Evolutionary conservation across 2,888 invertebrate genomes (phyloP).

Genomic region (Halictus quadricinctus): DNA sequence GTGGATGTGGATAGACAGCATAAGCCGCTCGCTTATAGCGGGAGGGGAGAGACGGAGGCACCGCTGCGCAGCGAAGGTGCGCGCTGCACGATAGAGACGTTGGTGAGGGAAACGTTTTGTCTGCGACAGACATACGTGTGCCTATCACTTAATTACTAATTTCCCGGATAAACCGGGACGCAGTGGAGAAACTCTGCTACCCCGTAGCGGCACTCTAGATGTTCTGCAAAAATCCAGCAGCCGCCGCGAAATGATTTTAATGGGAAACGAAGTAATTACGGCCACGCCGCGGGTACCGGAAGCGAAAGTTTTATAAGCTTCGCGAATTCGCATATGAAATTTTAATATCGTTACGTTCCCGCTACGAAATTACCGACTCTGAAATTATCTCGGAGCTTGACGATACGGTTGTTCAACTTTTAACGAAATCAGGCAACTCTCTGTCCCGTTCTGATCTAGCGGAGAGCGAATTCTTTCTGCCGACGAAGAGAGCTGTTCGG

Average conservation of each 20-base stretch:
- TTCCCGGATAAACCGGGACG: not conserved
- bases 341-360: not conserved
- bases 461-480: not conserved
- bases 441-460: not conserved
- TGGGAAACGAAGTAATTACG: not conserved
- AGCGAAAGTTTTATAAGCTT: not conserved
- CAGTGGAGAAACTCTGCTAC: not conserved
- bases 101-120: too few relatives aligned
- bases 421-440: not conserved
- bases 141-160: not conserved
- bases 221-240: not conserved
- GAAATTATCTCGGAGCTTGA: not conserved
- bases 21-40: too few relatives aligned
- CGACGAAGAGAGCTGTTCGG: not conserved
- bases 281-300: not conserved
- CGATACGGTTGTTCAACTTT: not conserved
- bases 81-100: too few relatives aligned
- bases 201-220: not conserved
- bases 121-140: too few relatives aligned
- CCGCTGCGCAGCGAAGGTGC: too few relatives aligned
- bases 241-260: constrained; percentile 11
- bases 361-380: not conserved
- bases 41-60: too few relatives aligned
- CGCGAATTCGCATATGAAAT: not conserved
- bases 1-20: too few relatives aligned